A percentile compares a stretch with the other conserved stretches of the same genome.
These are phyloP conservation scores for Ramphastos sulfuratus DNA, from an alignment of 2,113 vertebrate genomes.

Conservation along the genomic window DNA sequence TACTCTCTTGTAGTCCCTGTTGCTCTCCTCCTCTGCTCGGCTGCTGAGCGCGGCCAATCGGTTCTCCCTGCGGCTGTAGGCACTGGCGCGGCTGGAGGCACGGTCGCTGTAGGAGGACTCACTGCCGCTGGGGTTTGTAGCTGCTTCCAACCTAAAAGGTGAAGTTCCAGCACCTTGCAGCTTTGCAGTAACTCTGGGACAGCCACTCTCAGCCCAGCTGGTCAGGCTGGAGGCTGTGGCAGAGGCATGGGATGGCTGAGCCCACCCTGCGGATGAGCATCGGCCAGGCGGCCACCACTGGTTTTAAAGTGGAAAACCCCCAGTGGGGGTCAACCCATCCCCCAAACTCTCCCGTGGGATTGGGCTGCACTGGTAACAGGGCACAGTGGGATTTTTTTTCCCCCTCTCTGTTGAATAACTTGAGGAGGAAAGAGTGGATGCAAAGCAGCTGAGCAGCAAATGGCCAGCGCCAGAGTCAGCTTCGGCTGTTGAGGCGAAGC, in stretches of 20 bases:
- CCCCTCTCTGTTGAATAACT: background rate
- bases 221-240: rapidly evolving
- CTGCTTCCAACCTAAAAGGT: constrained; percentile 82
- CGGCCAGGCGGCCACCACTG: rapidly evolving
- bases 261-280: background rate
- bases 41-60: constrained; percentile 83
- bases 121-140: constrained; percentile 57
- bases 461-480: background rate
- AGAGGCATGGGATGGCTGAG: background rate
- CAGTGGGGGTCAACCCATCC: background rate
- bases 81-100: constrained; percentile 77
- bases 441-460: background rate
- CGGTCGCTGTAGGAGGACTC: constrained; percentile 82
- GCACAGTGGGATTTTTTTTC: background rate
- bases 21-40: constrained; percentile 80
- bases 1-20: constrained; percentile 93
- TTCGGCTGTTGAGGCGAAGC: background rate
- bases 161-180: background rate
- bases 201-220: background rate
- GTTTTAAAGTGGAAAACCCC: background rate
- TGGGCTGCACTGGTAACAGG: background rate
- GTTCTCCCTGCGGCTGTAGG: constrained; percentile 86
- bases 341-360: background rate
- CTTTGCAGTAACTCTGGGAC: background rate
- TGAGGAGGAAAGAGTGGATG: background rate